Evolutionary conservation across 2,797 vertebrate genomes (phyloP).

Genomic region (Myiotriccus ornatus): DNA sequence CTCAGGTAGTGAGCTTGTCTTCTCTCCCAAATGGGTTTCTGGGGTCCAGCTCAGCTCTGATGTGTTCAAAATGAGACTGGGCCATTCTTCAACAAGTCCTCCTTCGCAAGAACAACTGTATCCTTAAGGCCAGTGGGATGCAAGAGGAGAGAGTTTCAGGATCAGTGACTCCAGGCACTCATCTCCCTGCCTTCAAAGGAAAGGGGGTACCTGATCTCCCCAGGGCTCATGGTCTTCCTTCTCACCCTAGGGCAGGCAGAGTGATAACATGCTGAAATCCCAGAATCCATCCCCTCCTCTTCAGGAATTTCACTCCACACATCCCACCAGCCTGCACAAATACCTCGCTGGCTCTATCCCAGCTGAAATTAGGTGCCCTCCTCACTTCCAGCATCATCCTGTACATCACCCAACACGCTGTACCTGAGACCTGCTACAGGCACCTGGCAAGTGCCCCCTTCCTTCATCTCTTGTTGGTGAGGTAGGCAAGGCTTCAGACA

Average conservation of each 20-base stretch:
- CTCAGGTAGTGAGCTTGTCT: neutral
- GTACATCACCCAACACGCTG: accelerated
- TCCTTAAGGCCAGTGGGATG: neutral
- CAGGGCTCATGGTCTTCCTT: neutral
- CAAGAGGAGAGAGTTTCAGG: neutral
- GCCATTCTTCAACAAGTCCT: neutral
- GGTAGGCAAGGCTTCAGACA: neutral
- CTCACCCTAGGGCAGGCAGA: neutral
- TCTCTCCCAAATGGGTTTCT: neutral
- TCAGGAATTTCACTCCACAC: neutral
- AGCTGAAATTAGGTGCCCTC: neutral
- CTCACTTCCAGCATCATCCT: accelerated
- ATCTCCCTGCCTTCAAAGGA: neutral
- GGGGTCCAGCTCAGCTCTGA: neutral
- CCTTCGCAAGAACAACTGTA: neutral
- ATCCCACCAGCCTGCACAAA: neutral
- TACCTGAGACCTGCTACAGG: neutral
- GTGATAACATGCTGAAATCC: neutral
- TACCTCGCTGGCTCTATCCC: neutral
- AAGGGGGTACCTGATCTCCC: neutral
- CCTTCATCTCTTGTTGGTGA: neutral
- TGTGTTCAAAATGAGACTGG: neutral
- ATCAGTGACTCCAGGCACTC: neutral
- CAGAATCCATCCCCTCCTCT: neutral
- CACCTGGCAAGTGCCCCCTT: neutral